Percentiles rank a stretch among this genome's conserved stretches.
Conservation (phyloP, 2,797 vertebrate species). For the Bryconaethiops microstoma region DNA sequence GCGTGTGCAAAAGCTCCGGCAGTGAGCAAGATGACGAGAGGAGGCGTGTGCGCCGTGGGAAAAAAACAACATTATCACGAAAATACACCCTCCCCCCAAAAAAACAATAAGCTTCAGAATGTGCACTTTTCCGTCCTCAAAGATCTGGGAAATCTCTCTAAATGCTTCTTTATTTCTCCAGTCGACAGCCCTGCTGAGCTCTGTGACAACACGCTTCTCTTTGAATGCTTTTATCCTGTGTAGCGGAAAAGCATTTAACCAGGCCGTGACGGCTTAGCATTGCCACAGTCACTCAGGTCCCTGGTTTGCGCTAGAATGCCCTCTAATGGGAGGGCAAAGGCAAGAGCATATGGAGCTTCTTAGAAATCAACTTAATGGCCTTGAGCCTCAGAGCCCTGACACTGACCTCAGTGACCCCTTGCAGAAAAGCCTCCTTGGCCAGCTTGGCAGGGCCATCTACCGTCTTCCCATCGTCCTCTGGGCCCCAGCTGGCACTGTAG, state of each 20-base stretch:
- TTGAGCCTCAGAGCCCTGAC: background rate
- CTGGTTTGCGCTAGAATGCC: background rate
- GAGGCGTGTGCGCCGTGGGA: conserved; percentile 14
- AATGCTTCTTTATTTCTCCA: conserved; percentile 15
- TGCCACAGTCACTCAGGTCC: background rate
- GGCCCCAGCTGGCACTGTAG: conserved; percentile 95
- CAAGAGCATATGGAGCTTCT: conserved; percentile 13
- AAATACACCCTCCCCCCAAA: background rate
- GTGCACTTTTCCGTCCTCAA: conserved; percentile 23
- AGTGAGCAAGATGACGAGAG: conserved; percentile 37
- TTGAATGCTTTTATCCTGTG: conserved; percentile 15
- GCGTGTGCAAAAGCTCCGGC: conserved; percentile 23
- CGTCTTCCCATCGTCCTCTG: conserved; percentile 91
- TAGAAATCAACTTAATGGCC: conserved; percentile 9
- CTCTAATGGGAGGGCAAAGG: conserved; percentile 8
- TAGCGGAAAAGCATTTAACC: conserved; percentile 8
- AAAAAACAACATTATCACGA: conserved; percentile 40
- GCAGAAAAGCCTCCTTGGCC: conserved; percentile 91
- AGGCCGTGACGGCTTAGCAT: conserved; percentile 16
- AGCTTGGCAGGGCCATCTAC: conserved; percentile 94
- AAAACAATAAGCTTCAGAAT: conserved; percentile 29
- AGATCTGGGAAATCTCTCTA: conserved; percentile 36
- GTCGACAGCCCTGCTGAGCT: conserved; percentile 5
- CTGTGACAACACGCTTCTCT: conserved; percentile 19
- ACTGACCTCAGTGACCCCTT: conserved; percentile 89